phyloP scores from a whole-genome alignment of 2,888 invertebrate species.

The Andricus curvator region DNA sequence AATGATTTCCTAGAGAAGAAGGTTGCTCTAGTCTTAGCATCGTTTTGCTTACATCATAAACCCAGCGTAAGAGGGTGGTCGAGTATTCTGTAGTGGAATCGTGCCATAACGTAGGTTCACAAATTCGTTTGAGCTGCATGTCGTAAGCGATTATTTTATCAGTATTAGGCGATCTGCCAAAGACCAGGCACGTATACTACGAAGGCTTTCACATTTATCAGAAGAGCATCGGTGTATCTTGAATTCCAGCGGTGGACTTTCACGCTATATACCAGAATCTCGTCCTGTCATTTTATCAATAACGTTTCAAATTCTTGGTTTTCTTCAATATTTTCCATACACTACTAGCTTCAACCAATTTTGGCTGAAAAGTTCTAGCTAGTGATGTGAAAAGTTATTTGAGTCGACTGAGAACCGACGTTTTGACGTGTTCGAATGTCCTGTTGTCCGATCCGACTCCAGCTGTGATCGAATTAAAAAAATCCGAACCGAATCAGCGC shows the following conservation, averaged over 20 bases:
- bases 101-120: constrained; percentile 63
- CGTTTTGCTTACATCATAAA: constrained; percentile 30
- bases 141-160: constrained; percentile 76
- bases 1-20: background rate
- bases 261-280: background rate
- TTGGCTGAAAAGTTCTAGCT: too few relatives aligned
- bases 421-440: too few relatives aligned
- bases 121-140: constrained; percentile 61
- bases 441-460: too few relatives aligned
- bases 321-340: background rate
- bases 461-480: too few relatives aligned
- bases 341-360: too few relatives aligned
- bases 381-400: too few relatives aligned
- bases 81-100: constrained; percentile 56
- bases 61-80: constrained; percentile 51
- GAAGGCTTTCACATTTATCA: constrained; percentile 55
- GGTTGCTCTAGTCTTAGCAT: background rate
- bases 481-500: too few relatives aligned
- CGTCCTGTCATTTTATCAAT: background rate
- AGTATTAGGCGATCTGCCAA: constrained; percentile 72
- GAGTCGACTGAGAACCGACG: too few relatives aligned
- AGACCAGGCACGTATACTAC: constrained; percentile 51
- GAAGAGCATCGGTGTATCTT: constrained; percentile 58
- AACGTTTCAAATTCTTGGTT: background rate
- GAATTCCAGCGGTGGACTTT: constrained; percentile 49